Percentiles rank a stretch among this genome's conserved stretches.
Conservation (phyloP, 2,888 invertebrate species). For the Netelia virgata region DNA sequence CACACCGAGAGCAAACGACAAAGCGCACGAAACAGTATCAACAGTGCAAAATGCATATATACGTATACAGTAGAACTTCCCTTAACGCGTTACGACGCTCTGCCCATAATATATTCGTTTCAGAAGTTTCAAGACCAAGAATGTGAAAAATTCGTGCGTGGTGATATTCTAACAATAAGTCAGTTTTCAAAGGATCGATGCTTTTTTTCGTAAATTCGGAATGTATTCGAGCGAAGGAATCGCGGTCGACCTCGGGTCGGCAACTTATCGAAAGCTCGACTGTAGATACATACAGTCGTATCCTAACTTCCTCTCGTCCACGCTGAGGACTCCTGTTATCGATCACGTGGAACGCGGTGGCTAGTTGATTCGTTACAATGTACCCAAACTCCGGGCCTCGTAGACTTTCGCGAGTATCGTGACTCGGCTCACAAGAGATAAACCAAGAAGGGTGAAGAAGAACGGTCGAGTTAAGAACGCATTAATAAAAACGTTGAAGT, state of each 20-base stretch:
- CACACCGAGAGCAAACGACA: background rate
- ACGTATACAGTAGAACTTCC: background rate
- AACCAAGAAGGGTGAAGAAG: background rate
- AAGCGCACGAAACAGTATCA: background rate
- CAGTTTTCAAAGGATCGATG: no score
- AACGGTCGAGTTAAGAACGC: background rate
- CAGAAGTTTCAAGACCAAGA: no score
- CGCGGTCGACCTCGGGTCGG: background rate
- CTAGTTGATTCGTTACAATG: constrained; percentile 11
- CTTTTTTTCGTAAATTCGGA: no score
- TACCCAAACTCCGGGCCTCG: constrained; percentile 1
- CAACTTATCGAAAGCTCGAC: background rate
- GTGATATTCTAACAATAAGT: no score
- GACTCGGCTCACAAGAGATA: background rate
- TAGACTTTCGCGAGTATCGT: background rate
- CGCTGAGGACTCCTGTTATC: constrained; percentile 15
- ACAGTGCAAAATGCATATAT: background rate
- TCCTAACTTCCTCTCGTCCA: constrained; percentile 6
- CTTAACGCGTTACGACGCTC: background rate
- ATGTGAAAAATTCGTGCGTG: no score
- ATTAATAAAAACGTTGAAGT: background rate
- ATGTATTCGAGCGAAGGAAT: no score
- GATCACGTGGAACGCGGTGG: constrained; percentile 13
- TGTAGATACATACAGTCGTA: background rate
- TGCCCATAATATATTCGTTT: no score